phyloP scores from a whole-genome alignment of 2,888 invertebrate species.

The Terebella lapidaria region DNA sequence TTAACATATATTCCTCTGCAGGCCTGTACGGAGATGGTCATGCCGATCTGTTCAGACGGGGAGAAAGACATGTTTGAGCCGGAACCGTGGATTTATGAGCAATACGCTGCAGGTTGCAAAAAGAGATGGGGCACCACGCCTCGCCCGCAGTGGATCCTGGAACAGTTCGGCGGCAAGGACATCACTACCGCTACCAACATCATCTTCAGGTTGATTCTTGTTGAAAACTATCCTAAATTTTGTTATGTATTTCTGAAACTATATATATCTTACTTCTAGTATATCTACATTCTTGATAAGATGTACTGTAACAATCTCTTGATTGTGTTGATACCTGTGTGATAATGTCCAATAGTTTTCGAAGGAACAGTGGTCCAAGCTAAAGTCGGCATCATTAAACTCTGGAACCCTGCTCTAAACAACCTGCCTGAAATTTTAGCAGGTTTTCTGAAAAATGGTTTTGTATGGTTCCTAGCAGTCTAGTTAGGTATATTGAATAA shows the following conservation, averaged over 20 bases:
- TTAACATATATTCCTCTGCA: too few relatives aligned
- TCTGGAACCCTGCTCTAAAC: too few relatives aligned
- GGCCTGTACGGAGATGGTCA: slow-evolving; percentile 94
- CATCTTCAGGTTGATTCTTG: slow-evolving; percentile 59
- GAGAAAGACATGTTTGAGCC: slow-evolving; percentile 79
- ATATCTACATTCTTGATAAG: too few relatives aligned
- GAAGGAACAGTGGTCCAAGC: too few relatives aligned
- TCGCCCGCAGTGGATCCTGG: slow-evolving; percentile 63
- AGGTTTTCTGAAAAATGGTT: too few relatives aligned
- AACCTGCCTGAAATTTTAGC: too few relatives aligned
- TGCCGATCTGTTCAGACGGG: slow-evolving; percentile 83
- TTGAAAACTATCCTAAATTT: too few relatives aligned
- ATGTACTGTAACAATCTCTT: not conserved
- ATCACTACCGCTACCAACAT: slow-evolving; percentile 63
- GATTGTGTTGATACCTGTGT: not conserved
- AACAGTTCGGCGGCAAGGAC: slow-evolving; percentile 76
- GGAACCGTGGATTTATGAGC: slow-evolving; percentile 62
- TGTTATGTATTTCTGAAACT: too few relatives aligned
- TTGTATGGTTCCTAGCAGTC: too few relatives aligned
- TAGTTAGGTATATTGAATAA: too few relatives aligned
- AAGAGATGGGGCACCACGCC: slow-evolving; percentile 68
- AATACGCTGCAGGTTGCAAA: slow-evolving; percentile 66
- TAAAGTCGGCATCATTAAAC: too few relatives aligned
- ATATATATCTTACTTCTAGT: too few relatives aligned
- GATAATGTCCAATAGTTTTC: not conserved